Conservation (phyloP, 2,113 vertebrate species). For the Xenus cinereus region DNA sequence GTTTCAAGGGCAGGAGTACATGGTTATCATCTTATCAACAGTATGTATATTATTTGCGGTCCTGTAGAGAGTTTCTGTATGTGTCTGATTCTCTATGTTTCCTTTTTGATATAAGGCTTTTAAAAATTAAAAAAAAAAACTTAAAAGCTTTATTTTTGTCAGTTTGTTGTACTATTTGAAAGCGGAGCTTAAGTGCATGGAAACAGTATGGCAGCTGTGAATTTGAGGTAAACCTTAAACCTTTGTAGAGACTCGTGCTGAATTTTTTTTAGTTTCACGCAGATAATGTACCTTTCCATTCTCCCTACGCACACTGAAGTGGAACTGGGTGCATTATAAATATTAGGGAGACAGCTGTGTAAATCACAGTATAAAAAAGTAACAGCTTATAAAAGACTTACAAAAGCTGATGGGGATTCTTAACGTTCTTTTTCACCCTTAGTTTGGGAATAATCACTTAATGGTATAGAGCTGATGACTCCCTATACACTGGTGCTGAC, state of each 20-base stretch:
- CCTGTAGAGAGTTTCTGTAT: background rate
- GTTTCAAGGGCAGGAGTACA: slow-evolving; percentile 93
- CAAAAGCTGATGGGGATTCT: background rate
- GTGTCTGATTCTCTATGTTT: background rate
- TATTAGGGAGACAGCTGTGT: background rate
- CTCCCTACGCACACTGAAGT: background rate
- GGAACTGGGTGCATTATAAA: background rate
- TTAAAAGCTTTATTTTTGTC: background rate
- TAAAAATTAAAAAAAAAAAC: background rate
- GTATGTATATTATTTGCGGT: slow-evolving; percentile 68
- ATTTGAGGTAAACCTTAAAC: background rate
- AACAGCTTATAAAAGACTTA: background rate
- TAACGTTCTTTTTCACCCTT: background rate
- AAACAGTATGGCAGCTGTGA: background rate
- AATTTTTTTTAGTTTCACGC: background rate
- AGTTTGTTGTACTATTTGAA: background rate
- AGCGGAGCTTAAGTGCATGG: background rate
- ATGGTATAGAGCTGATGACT: background rate
- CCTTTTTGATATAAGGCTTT: background rate
- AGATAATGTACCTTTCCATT: background rate
- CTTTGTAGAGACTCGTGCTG: background rate
- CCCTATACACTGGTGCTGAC: background rate
- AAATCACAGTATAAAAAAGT: background rate
- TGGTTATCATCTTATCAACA: slow-evolving; percentile 87
- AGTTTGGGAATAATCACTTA: background rate